phyloP scores from a whole-genome alignment of 2,888 invertebrate species.

The Charanyca ferruginea region DNA sequence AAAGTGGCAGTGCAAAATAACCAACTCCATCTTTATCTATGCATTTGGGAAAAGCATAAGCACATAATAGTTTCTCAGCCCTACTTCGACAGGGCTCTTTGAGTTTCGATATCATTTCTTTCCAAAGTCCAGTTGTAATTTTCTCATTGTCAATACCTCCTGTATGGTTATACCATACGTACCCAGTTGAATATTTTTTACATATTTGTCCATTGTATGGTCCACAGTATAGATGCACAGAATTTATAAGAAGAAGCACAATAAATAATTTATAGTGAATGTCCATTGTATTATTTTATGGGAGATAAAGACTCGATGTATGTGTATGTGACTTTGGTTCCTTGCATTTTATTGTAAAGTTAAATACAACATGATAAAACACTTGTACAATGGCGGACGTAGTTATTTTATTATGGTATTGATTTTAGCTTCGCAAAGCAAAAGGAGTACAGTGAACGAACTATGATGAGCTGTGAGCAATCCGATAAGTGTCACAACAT shows the following conservation, averaged over 20 bases:
- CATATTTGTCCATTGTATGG: slow-evolving; percentile 97
- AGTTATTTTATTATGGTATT: slow-evolving; percentile 81
- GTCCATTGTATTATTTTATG: slow-evolving; percentile 81
- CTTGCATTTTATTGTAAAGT: slow-evolving; percentile 82
- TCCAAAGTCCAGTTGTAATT: slow-evolving; percentile 96
- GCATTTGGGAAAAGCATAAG: slow-evolving; percentile 98
- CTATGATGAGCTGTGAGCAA: slow-evolving; percentile 63
- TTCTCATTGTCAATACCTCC: slow-evolving; percentile 96
- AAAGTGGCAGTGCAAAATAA: slow-evolving; percentile 93
- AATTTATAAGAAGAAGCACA: slow-evolving; percentile 83
- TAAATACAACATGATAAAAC: slow-evolving; percentile 73
- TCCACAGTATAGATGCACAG: slow-evolving; percentile 94
- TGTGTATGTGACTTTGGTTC: slow-evolving; percentile 73
- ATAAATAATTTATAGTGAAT: slow-evolving; percentile 77
- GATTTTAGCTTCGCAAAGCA: slow-evolving; percentile 78
- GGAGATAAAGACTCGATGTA: slow-evolving; percentile 78
- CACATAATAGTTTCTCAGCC: slow-evolving; percentile 97
- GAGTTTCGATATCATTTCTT: slow-evolving; percentile 95
- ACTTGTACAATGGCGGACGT: slow-evolving; percentile 87
- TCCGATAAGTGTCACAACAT: slow-evolving; percentile 37
- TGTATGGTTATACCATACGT: slow-evolving; percentile 95
- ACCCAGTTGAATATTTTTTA: slow-evolving; percentile 92
- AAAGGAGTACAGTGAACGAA: slow-evolving; percentile 58
- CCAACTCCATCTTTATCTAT: slow-evolving; percentile 93
- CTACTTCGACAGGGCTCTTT: slow-evolving; percentile 96